Conservation (phyloP, 2,113 vertebrate genomes). For the Halcyon senegalensis region DNA sequence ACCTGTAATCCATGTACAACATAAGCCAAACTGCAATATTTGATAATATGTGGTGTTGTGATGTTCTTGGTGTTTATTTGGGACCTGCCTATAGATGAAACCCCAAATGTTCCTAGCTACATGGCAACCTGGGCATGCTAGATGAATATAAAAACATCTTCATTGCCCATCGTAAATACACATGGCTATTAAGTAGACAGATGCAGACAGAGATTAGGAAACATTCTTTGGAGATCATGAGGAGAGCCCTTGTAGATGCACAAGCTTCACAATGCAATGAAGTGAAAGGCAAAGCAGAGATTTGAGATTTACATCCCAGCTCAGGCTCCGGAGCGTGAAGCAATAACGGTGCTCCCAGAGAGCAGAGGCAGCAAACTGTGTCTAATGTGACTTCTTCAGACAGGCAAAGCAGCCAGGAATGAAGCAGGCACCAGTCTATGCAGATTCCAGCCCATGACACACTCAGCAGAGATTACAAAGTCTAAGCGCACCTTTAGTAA, state of each 20-base stretch:
- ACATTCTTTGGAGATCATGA: not conserved
- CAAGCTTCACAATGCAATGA: not conserved
- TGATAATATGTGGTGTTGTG: not conserved
- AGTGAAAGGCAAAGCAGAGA: not conserved
- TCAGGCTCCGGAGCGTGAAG: not conserved
- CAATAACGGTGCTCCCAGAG: not conserved
- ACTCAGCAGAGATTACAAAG: not conserved
- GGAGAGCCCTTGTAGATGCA: not conserved
- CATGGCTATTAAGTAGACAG: not conserved
- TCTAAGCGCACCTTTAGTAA: not conserved
- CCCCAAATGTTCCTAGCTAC: not conserved
- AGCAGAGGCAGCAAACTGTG: not conserved
- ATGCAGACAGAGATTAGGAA: not conserved
- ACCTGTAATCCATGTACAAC: not conserved
- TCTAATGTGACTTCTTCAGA: not conserved
- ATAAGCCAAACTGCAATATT: not conserved
- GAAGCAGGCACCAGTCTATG: conserved; percentile 1
- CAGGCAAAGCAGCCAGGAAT: conserved; percentile 32
- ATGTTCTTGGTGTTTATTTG: not conserved
- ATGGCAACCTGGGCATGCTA: not conserved
- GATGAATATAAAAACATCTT: not conserved
- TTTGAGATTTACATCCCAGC: not conserved
- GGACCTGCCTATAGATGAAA: not conserved
- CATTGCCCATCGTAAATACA: not conserved
- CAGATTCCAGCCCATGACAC: conserved; percentile 2